These are phyloP conservation scores for Drosophila sp. DNA, from an alignment of 1,140 invertebrate species.

Conservation along the genomic window DNA sequence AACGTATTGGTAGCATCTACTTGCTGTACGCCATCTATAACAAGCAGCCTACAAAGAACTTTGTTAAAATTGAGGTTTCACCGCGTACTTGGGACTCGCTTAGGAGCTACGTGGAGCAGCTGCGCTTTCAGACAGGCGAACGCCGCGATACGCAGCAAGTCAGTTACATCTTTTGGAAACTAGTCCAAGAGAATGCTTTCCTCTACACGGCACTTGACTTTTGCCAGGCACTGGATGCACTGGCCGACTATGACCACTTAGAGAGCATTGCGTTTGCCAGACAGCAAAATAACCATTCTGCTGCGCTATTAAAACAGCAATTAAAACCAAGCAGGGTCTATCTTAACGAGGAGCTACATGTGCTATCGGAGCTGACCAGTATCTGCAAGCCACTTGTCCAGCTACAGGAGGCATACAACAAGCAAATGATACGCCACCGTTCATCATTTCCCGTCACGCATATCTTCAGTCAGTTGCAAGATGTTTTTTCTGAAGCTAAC, in stretches of 20 bases:
- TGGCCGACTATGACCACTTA: conserved; percentile 68
- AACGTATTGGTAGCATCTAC: conserved; percentile 64
- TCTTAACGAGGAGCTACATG: conserved; percentile 43
- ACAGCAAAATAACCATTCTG: background rate
- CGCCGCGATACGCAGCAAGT: conserved; percentile 53
- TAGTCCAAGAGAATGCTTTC: conserved; percentile 64
- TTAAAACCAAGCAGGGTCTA: conserved; percentile 23
- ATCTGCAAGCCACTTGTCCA: conserved; percentile 39
- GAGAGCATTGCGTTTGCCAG: conserved; percentile 28
- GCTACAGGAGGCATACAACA: conserved; percentile 68
- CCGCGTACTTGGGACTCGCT: conserved; percentile 59
- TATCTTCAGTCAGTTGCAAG: conserved; percentile 59
- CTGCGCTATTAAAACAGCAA: conserved; percentile 20
- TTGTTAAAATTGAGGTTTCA: conserved; percentile 65
- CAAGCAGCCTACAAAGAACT: conserved; percentile 74
- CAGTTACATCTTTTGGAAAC: conserved; percentile 61
- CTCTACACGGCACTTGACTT: conserved; percentile 70
- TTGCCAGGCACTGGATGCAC: conserved; percentile 57
- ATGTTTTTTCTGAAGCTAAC: conserved; percentile 55
- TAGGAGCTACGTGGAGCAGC: conserved; percentile 36
- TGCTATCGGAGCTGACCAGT: conserved; percentile 13
- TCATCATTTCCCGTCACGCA: conserved; percentile 45
- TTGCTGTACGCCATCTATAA: conserved; percentile 72
- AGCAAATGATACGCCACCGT: conserved; percentile 51
- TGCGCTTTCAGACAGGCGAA: conserved; percentile 5